Evolutionary conservation across 2,888 invertebrate genomes (phyloP), one percentile per base, ranked within the genome.

Genomic region (Cephonodes hylas): DNA sequence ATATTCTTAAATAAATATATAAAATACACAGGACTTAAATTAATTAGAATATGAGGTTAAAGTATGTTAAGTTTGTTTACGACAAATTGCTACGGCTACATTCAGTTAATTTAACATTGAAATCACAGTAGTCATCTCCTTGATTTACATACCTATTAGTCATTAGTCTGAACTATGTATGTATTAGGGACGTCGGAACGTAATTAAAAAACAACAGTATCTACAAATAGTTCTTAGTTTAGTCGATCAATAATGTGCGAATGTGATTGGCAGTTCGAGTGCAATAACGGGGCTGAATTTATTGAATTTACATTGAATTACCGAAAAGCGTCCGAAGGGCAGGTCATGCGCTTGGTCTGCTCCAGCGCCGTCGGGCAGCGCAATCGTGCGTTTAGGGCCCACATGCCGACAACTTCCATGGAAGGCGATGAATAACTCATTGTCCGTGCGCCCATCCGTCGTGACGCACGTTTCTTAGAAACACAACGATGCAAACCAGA

Each of bases 391-490:
- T 88, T 84, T 81, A 87, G 85, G 81, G 83, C 84, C 72, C 88
- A 86, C 85, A 87, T 87, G 90, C 88, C 88, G 88, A 80, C 83
- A 80, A 83, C 80, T 87, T 92, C 88, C 88, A 74, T 77, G 89
- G 91, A 92, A 91, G 82, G 81, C 88, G 84, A 92, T 92, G 92
- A 92, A 92, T 92, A 92, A 92, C 89, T 86, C 92, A 92, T 92
- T 92, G 92, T 92, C 86, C 80, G 86, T 86, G 77, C 84, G 89
- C 87, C 85, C 88, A 87, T 84, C 83, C 84, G 85, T 78, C 84
- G 85, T 91, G 91, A 92, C 92, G 91, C 91, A 90, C 82, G 79
- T 71, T 91, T 91, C 91, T 81, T 71, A 79, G 91, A 90, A 91
- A 79, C 79, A 73, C 71, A 75, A 79, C 81, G 79, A 80, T 80